Conservation (phyloP, 2,113 vertebrate genomes). For the Empidonax traillii region DNA sequence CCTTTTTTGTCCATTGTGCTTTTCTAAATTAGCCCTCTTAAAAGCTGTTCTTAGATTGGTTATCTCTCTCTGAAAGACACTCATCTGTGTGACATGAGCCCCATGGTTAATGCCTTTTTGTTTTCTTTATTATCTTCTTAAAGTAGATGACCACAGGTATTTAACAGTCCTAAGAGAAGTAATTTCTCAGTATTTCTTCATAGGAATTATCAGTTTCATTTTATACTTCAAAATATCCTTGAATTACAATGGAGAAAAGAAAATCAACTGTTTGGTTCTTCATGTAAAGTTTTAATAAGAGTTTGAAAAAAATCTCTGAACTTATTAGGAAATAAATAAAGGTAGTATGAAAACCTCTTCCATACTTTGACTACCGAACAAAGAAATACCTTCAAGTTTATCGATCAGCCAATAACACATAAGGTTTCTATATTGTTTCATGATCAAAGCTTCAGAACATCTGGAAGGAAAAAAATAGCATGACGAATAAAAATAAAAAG, state of each 20-base stretch:
- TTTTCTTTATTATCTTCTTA: neutral
- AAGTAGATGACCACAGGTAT: neutral
- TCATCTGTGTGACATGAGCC: neutral
- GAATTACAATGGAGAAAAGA: neutral
- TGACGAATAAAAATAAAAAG: neutral
- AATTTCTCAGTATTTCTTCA: neutral
- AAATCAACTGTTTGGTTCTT: neutral
- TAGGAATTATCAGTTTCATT: neutral
- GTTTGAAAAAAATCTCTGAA: neutral
- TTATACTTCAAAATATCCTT: neutral
- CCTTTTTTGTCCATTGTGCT: neutral
- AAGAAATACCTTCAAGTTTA: neutral
- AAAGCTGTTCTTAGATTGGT: neutral
- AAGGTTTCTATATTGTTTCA: neutral
- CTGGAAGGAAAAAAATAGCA: neutral
- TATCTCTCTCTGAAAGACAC: neutral
- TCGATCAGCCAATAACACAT: neutral
- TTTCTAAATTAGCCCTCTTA: neutral
- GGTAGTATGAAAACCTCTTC: neutral
- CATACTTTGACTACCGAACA: neutral
- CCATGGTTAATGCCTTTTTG: neutral
- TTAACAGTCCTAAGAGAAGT: neutral
- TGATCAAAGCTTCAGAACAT: neutral
- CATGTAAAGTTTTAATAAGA: neutral
- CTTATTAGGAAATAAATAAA: neutral